These are phyloP conservation scores for Acholoe squamosa DNA, from an alignment of 2,888 invertebrate genomes.

Conservation along the genomic window DNA sequence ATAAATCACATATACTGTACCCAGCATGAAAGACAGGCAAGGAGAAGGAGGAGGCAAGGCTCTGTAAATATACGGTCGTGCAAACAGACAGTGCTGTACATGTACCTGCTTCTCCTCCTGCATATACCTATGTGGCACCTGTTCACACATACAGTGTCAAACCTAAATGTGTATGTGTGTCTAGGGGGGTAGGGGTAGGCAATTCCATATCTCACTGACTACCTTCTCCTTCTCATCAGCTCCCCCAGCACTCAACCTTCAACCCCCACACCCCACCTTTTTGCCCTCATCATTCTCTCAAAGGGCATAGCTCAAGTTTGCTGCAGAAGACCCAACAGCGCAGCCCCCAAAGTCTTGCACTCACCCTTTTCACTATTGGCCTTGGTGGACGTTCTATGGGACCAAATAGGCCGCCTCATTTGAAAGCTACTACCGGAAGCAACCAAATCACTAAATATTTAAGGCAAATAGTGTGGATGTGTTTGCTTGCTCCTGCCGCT, in stretches of 20 bases:
- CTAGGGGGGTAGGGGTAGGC: neutral
- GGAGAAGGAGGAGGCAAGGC: neutral
- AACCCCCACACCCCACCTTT: neutral
- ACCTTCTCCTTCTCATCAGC: too few species aligned
- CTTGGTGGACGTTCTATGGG: neutral
- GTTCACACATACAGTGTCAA: conserved; percentile 18
- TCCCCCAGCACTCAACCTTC: too few species aligned
- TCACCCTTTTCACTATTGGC: conserved; percentile 4
- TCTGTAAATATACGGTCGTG: neutral
- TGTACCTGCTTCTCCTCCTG: neutral
- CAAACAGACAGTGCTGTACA: neutral
- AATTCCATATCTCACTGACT: neutral
- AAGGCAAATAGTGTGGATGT: neutral
- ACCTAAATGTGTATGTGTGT: neutral
- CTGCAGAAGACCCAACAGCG: neutral
- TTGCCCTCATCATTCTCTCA: neutral
- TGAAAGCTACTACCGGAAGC: neutral
- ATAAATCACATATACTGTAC: conserved; percentile 24
- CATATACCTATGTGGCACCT: neutral
- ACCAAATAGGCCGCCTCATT: neutral
- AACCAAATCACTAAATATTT: conserved; percentile 25
- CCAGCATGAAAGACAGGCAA: neutral
- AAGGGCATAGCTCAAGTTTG: conserved; percentile 5
- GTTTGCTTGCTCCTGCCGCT: neutral
- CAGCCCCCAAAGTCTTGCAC: neutral